These are phyloP conservation scores for Bufo bufo DNA, from an alignment of 2,113 vertebrate species.

Conservation along the genomic window DNA sequence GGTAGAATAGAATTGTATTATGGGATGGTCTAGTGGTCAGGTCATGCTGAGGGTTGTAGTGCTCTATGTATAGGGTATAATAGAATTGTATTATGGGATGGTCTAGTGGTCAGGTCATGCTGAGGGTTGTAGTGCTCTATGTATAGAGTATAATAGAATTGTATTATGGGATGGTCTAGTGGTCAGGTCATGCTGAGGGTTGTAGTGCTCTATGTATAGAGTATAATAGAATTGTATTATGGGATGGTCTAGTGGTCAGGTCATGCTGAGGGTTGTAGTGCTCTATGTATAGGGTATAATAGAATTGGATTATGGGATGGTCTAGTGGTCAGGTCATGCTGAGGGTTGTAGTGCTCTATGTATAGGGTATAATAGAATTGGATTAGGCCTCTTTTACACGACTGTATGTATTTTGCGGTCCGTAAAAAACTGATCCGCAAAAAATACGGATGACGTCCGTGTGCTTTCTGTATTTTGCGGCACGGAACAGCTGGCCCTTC, in stretches of 20 bases:
- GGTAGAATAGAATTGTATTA: background rate
- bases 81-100: background rate
- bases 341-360: too few relatives aligned
- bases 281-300: background rate
- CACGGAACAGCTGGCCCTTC: too few relatives aligned
- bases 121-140: background rate
- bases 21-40: background rate
- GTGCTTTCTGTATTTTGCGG: too few relatives aligned
- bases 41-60: background rate
- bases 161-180: background rate
- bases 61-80: background rate
- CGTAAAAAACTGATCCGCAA: too few relatives aligned
- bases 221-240: too few relatives aligned
- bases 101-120: background rate
- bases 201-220: background rate
- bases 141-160: constrained; percentile 4
- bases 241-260: background rate
- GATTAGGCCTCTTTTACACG: too few relatives aligned
- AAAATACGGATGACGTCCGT: too few relatives aligned
- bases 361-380: too few relatives aligned
- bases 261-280: background rate
- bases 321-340: background rate
- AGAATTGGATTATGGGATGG: background rate
- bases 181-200: background rate
- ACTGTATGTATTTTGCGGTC: too few relatives aligned